Conservation (phyloP, 2,888 invertebrate species). For the Ariolimax columbianus region DNA sequence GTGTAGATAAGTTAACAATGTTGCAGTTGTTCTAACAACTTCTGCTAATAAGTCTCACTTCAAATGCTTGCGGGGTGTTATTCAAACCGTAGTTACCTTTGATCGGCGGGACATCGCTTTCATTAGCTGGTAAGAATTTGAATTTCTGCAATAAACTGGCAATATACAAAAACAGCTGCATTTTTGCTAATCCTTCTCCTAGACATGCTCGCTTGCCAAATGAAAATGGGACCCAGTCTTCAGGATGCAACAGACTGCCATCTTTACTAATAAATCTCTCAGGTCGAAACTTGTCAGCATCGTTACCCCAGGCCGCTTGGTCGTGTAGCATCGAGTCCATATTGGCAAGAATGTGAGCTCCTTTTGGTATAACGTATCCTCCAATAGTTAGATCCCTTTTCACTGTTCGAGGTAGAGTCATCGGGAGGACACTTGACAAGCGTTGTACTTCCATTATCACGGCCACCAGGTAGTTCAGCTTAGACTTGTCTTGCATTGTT, state of each 20-base stretch:
- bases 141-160: slow-evolving; percentile 27
- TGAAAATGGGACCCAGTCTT: slow-evolving; percentile 46
- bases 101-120: slow-evolving; percentile 3
- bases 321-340: slow-evolving; percentile 56
- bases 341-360: slow-evolving; percentile 54
- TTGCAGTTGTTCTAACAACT: too few relatives aligned
- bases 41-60: too few relatives aligned
- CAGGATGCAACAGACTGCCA: background rate
- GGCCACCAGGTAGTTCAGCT: slow-evolving; percentile 64
- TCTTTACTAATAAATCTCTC: slow-evolving; percentile 56
- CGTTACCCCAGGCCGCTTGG: slow-evolving; percentile 43
- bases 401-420: slow-evolving; percentile 57
- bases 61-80: background rate
- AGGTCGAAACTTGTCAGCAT: slow-evolving; percentile 58
- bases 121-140: background rate
- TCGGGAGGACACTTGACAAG: slow-evolving; percentile 60
- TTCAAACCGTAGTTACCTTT: background rate
- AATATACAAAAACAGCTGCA: slow-evolving; percentile 27
- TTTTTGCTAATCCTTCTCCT: slow-evolving; percentile 35
- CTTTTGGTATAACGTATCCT: slow-evolving; percentile 65
- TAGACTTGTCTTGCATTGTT: slow-evolving; percentile 53
- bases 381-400: slow-evolving; percentile 59
- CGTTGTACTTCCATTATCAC: slow-evolving; percentile 67
- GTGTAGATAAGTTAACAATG: too few relatives aligned
- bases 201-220: slow-evolving; percentile 29